phyloP scores from a whole-genome alignment of 2,113 vertebrate species.

The Nannobrachium achirus region DNA sequence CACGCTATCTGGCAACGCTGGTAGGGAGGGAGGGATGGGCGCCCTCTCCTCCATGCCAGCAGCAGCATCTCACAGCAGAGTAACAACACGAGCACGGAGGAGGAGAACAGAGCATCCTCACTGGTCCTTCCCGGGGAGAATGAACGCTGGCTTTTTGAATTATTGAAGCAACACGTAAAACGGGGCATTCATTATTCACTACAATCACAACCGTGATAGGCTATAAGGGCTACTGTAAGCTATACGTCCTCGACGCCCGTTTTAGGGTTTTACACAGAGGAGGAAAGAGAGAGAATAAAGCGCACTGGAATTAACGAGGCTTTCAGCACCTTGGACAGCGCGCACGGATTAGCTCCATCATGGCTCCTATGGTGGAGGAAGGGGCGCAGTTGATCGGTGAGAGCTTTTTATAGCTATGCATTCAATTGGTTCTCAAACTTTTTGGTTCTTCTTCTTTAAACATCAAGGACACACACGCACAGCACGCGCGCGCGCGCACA shows the following conservation, averaged over 20 bases:
- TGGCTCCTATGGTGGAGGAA: constrained; percentile 87
- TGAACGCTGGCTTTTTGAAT: constrained; percentile 26
- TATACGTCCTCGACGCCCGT: neutral
- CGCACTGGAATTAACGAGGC: constrained; percentile 16
- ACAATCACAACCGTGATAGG: constrained; percentile 17
- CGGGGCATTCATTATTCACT: constrained; percentile 35
- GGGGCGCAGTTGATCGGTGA: constrained; percentile 76
- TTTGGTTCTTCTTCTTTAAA: neutral
- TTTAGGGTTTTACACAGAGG: neutral
- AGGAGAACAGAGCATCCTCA: constrained; percentile 50
- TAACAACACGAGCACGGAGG: constrained; percentile 57
- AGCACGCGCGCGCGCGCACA: neutral
- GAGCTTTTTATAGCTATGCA: neutral
- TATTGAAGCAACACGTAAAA: constrained; percentile 23
- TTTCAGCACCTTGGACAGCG: constrained; percentile 85
- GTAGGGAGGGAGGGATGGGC: constrained; percentile 30
- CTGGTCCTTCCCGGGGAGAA: constrained; percentile 27
- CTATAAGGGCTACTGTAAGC: too few species aligned
- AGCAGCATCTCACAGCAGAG: constrained; percentile 58
- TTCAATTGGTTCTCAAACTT: neutral
- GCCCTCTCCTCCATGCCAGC: constrained; percentile 67
- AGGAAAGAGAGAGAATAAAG: constrained; percentile 3
- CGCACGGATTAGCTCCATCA: too few species aligned
- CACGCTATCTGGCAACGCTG: too few species aligned
- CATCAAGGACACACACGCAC: neutral